Base-by-base conservation (phyloP, 1,140 invertebrate species). In the Drosophila persimilis region DNA sequence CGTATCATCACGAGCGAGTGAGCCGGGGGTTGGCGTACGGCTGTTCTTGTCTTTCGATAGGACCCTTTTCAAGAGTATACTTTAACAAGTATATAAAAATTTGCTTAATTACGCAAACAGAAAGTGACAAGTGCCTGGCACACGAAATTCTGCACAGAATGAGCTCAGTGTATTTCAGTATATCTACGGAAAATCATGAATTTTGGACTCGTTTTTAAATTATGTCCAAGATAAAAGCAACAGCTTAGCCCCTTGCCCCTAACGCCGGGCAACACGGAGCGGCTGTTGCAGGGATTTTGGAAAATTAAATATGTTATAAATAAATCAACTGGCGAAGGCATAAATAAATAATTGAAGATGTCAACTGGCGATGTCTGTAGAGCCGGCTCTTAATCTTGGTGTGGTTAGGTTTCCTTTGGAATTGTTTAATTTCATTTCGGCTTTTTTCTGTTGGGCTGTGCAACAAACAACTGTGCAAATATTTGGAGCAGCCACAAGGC, bases 221-320 rank as follows among this genome's bases (percentile, higher is more conserved):
- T 75, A 75, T 75, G 64, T 46, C 55, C 61, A 51, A 54, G 67
- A 51, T 73, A 73, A 72, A 72, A 73, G 70, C 67, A 73, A 72
- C 70, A 67, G 62, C 73, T 58, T 56, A 29, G 20, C 55, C 24
- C 47, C 22, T 5, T 0, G 24, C 24, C 0, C 4, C 4, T 4
- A 26, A 3, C 3, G 4, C 4, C 24, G 24, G 43, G 60, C 64
- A 46, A 44, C 53, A 64, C 60, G 58, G 44, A 57, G 26, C 24
- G 3, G 3, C 31, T 3, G 31, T 35, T 4, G 9, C 26, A 8
- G 26, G 35, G 15, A 29, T 22, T 26, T 35, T 24, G 71, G 53
- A 26, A 75, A 74, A 75, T 75, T 75, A 75, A 75, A 75, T 75
- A 75, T 75, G 71, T 76, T 61, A 56, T 76, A 75, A 75, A 76